Conservation (phyloP, 1,140 invertebrate species). For the Psix sp. region DNA sequence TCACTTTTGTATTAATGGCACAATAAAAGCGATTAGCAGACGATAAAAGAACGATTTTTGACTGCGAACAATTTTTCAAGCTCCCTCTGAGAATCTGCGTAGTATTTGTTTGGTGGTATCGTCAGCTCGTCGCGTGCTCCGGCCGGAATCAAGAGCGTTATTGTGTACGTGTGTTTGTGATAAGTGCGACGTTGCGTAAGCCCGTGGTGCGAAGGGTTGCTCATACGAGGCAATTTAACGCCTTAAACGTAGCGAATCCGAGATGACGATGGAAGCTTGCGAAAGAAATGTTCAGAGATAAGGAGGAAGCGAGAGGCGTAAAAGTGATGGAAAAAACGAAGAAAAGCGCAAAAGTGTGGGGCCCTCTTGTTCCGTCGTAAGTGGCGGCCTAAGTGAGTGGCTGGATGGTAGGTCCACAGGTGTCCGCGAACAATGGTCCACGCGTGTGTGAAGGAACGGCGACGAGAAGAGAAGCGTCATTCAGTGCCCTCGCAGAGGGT, state of each 20-base stretch:
- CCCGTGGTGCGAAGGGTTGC: conserved; percentile 21
- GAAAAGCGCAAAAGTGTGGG: conserved; percentile 71
- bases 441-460: conserved; percentile 15
- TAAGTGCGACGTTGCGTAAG: conserved; percentile 37
- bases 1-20: too few species aligned
- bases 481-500: conserved; percentile 61
- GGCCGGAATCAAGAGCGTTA: conserved; percentile 27
- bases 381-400: conserved; percentile 69
- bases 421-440: conserved; percentile 73
- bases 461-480: conserved; percentile 16
- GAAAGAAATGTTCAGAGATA: not conserved
- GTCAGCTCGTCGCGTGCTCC: conserved; percentile 21
- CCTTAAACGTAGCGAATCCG: conserved; percentile 52
- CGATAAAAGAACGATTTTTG: too few species aligned
- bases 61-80: too few species aligned
- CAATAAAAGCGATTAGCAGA: too few species aligned
- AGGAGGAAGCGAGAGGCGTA: conserved; percentile 1
- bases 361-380: conserved; percentile 60
- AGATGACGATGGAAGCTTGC: not conserved
- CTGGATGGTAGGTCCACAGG: conserved; percentile 73
- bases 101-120: too few species aligned
- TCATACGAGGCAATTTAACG: conserved; percentile 64
- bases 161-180: conserved; percentile 48
- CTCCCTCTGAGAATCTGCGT: too few species aligned
- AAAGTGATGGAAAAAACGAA: conserved; percentile 63